phyloP scores from a whole-genome alignment of 2,888 invertebrate genomes.

The Cheilosia urbana region DNA sequence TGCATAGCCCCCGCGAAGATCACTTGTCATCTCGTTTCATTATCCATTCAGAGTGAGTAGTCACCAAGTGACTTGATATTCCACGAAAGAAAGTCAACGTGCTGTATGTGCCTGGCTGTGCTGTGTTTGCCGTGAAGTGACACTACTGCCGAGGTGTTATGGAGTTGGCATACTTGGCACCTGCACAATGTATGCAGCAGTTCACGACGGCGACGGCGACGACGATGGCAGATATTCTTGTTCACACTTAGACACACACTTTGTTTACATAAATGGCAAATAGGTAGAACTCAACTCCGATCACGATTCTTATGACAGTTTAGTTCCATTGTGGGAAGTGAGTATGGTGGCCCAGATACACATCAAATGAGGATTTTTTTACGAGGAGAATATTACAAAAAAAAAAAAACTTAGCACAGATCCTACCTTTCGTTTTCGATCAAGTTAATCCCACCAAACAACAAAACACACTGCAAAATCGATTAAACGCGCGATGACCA shows the following conservation, averaged over 20 bases:
- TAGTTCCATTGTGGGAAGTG: constrained; percentile 17
- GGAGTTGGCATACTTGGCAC: constrained; percentile 66
- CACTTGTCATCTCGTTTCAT: constrained; percentile 72
- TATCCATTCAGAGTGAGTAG: constrained; percentile 67
- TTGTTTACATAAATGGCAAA: constrained; percentile 52
- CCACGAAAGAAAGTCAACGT: constrained; percentile 71
- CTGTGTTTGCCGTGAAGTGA: constrained; percentile 62
- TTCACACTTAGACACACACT: constrained; percentile 42
- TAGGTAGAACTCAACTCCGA: constrained; percentile 48
- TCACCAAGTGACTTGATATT: constrained; percentile 58
- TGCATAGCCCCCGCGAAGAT: constrained; percentile 49
- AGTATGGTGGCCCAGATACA: constrained; percentile 20
- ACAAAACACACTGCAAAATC: constrained; percentile 11
- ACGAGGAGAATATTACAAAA: neutral
- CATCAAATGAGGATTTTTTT: constrained; percentile 12
- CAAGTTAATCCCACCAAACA: constrained; percentile 16
- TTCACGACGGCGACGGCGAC: constrained; percentile 1
- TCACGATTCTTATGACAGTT: constrained; percentile 52
- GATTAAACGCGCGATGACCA: constrained; percentile 36
- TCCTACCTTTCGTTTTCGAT: constrained; percentile 71
- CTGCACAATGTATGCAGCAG: constrained; percentile 51
- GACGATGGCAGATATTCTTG: constrained; percentile 40
- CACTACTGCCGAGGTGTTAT: constrained; percentile 69
- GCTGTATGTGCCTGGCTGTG: constrained; percentile 24
- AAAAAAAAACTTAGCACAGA: constrained; percentile 32